These are phyloP conservation scores for Strix aluco DNA, from an alignment of 2,113 vertebrate genomes.

Conservation along the genomic window DNA sequence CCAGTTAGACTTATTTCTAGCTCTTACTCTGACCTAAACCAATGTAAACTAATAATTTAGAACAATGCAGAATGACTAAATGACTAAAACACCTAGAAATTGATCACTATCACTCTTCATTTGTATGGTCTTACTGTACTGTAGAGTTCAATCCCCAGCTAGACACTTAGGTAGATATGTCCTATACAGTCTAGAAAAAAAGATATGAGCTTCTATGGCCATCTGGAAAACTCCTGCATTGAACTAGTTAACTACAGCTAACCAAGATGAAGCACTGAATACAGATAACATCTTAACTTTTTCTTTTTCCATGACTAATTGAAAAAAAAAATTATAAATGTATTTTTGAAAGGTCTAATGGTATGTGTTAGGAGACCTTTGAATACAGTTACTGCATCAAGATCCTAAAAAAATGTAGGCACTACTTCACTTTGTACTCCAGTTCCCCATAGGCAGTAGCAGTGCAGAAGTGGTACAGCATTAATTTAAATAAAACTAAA, in stretches of 20 bases:
- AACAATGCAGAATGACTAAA: neutral
- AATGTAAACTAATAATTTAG: neutral
- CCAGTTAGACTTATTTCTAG: neutral
- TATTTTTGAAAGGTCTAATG: neutral
- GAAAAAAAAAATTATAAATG: neutral
- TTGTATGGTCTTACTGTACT: neutral
- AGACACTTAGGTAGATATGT: neutral
- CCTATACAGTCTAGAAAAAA: neutral
- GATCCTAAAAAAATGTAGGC: neutral
- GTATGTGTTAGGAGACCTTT: neutral
- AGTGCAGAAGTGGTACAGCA: neutral
- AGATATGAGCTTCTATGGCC: neutral
- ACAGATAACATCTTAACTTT: neutral
- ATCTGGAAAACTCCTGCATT: neutral
- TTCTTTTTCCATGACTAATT: neutral
- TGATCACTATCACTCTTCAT: neutral
- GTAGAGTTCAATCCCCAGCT: neutral
- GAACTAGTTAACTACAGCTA: neutral
- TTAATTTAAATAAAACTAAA: neutral
- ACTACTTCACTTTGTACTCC: neutral
- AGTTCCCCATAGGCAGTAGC: neutral
- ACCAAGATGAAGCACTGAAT: neutral
- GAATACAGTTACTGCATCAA: neutral
- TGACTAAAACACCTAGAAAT: neutral
- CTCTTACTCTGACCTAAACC: neutral